Conservation (phyloP, 2,113 vertebrate species). For the Emydura subglobosa region DNA sequence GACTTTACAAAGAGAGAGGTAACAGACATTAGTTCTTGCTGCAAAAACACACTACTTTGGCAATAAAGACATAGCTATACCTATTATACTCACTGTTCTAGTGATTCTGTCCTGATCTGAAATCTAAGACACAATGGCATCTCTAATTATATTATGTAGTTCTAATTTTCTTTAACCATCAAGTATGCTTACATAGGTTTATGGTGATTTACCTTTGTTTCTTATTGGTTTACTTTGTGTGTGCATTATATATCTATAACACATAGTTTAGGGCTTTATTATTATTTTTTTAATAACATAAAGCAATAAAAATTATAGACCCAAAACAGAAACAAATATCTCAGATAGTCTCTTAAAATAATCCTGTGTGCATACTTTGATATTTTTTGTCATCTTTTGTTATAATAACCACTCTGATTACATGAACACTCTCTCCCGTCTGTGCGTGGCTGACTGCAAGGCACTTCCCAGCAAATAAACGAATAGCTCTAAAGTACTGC, state of each 20-base stretch:
- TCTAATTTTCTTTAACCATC: conserved; percentile 33
- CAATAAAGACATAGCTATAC: conserved; percentile 45
- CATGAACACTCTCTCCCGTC: conserved; percentile 27
- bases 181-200: neutral
- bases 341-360: conserved; percentile 45
- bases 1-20: neutral
- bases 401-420: conserved; percentile 55
- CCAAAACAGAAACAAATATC: conserved; percentile 52
- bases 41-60: conserved; percentile 53
- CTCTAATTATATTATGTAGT: conserved; percentile 55
- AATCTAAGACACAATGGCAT: conserved; percentile 65
- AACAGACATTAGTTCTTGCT: neutral
- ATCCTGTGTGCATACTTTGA: conserved; percentile 20
- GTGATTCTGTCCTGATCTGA: conserved; percentile 47
- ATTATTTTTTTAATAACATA: neutral
- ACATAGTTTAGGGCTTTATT: neutral
- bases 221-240: conserved; percentile 19
- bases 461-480: conserved; percentile 71
- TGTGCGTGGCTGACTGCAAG: conserved; percentile 34
- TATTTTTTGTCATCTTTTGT: conserved; percentile 57
- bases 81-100: conserved; percentile 61
- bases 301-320: conserved; percentile 57
- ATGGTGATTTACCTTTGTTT: neutral
- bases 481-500: conserved; percentile 30
- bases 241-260: accelerated